These are phyloP conservation scores for Meandrusa payeni DNA, from an alignment of 2,888 invertebrate genomes.

Conservation along the genomic window DNA sequence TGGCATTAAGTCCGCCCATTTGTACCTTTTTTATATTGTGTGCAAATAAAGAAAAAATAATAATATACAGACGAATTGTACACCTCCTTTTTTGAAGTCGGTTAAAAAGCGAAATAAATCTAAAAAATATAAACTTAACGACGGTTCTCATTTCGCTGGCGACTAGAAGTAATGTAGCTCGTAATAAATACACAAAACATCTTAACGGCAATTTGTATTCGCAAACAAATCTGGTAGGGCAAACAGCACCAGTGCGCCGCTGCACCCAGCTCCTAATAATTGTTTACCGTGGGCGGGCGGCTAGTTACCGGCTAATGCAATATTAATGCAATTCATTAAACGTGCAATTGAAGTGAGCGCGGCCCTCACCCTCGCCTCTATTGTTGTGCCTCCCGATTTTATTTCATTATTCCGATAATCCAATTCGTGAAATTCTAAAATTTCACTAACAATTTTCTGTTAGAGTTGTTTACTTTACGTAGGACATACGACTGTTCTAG, in stretches of 20 bases:
- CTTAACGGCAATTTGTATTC: slow-evolving; percentile 66
- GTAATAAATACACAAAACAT: slow-evolving; percentile 26
- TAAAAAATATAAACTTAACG: no score
- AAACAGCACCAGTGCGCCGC: slow-evolving; percentile 55
- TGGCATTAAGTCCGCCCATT: no score
- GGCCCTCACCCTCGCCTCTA: slow-evolving; percentile 34
- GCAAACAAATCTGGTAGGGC: slow-evolving; percentile 68
- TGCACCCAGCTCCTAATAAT: slow-evolving; percentile 64
- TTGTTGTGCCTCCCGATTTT: slow-evolving; percentile 30
- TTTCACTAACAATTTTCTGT: slow-evolving; percentile 9
- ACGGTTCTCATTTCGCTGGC: no score
- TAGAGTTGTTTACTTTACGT: not conserved
- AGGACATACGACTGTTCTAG: no score
- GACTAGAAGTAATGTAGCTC: slow-evolving; percentile 13
- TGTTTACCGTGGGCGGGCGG: slow-evolving; percentile 68
- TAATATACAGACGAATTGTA: no score
- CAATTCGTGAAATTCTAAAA: slow-evolving; percentile 18
- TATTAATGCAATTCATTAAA: slow-evolving; percentile 82
- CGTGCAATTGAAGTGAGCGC: slow-evolving; percentile 65
- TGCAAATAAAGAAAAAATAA: no score
- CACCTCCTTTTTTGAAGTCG: no score
- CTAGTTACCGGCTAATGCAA: slow-evolving; percentile 77
- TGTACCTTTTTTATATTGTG: no score
- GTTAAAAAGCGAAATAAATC: no score
- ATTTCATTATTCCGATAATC: slow-evolving; percentile 35